Base-by-base conservation (phyloP, 2,888 invertebrate species). In the Noctua pronuba region DNA sequence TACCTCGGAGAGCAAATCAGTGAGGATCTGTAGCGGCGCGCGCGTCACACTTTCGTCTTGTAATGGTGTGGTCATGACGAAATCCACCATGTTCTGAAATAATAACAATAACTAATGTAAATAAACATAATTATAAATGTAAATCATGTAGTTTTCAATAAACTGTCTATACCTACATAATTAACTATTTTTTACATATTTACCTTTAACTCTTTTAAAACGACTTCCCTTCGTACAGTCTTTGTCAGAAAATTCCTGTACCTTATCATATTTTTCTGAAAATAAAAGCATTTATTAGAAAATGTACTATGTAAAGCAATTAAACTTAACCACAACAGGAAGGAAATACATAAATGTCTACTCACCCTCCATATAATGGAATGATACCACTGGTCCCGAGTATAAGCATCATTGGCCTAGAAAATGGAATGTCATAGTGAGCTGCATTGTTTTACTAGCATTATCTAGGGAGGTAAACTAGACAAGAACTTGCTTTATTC, bases 351-450 rank as follows among this genome's bases (percentile, higher is more conserved):
- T 68, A 68, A 77, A 67, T 62, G 38, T 64, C 65, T 75, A 89
- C 97, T 96, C 94, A 98, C 98, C 97, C 97, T 97, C 98, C 98
- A 98, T 82, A 98, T 96, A 89, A 98, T 98, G 73, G 98, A 98
- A 92, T 98, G 97, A 86, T 97, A 97, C 98, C 98, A 98, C 94
- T 98, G 98, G 96, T 98, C 98, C 92, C 98, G 96, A n/a, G 98
- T 97, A 91, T 98, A 98, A 65, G 97, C 97, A 92, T 98, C 98
- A 90, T 97, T 98, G 55, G 98, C 98, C 98, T 98, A 80, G 28
- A 88, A 90, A 77, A 86, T 66, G 81, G 31, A 83, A 62, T 35
- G 31, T 60, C 62, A 75, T 70, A 28, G 58, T 80, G 21, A 83
- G 68, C n/a, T 67, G 46, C n/a, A 79, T 70, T 86, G 65, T 77